phyloP scores from a whole-genome alignment of 2,797 vertebrate species.

The Ptychadena robeensis region DNA sequence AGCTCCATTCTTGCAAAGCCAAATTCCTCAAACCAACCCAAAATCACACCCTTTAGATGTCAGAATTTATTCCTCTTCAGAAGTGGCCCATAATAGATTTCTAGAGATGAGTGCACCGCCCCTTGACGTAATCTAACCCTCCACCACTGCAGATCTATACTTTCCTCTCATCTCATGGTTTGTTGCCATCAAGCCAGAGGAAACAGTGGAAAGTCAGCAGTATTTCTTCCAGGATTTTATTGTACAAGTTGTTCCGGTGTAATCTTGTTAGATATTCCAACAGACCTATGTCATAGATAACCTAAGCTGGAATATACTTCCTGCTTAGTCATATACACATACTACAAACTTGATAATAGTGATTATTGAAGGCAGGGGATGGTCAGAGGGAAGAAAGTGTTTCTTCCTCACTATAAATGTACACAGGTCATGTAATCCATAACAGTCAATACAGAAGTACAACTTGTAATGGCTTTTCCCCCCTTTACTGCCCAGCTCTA shows the following conservation, averaged over 20 bases:
- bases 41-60: no score
- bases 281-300: neutral
- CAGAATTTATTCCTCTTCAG: no score
- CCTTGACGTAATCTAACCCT: no score
- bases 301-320: neutral
- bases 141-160: no score
- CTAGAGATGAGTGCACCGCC: no score
- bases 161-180: no score
- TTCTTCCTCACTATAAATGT: neutral
- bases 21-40: no score
- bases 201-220: neutral
- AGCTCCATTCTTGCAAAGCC: no score
- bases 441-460: neutral
- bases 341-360: neutral
- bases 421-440: conserved; percentile 24
- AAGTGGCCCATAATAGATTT: no score
- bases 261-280: neutral
- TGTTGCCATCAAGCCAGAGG: no score
- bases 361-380: no score
- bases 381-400: neutral
- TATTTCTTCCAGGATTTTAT: neutral
- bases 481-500: neutral
- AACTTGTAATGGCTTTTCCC: neutral
- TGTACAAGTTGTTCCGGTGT: neutral
- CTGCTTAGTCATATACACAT: neutral